Evolutionary conservation across 2,888 invertebrate genomes (phyloP).

Genomic region (Pachydiplax longipennis): DNA sequence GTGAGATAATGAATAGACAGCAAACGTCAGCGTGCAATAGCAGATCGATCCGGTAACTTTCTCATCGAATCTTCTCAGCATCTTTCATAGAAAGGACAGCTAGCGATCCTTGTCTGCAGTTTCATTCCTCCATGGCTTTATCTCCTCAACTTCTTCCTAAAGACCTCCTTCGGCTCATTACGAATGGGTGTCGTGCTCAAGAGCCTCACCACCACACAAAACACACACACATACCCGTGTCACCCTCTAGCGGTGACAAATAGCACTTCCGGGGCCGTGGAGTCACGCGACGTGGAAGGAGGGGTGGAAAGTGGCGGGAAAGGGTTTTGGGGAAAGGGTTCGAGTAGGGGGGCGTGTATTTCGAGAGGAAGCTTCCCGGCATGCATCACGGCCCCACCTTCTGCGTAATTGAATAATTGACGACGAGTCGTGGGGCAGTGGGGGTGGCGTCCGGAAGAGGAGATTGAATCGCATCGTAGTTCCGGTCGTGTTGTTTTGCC

Average conservation of each 20-base stretch:
- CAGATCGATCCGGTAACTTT: background rate
- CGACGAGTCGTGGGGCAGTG: background rate
- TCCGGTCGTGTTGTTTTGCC: slow-evolving; percentile 25
- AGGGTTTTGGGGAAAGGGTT: background rate
- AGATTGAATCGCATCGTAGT: slow-evolving; percentile 15
- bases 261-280: slow-evolving; percentile 1
- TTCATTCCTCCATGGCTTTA: background rate
- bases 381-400: background rate
- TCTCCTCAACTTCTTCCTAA: background rate
- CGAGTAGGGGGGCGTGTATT: background rate
- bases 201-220: slow-evolving; percentile 37
- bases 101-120: background rate
- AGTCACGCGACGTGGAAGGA: slow-evolving; percentile 17
- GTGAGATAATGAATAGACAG: background rate
- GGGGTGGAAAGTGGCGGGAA: background rate
- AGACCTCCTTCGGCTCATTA: background rate
- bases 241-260: slow-evolving; percentile 38
- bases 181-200: slow-evolving; percentile 19
- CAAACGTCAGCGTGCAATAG: background rate
- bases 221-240: background rate
- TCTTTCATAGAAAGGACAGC: background rate
- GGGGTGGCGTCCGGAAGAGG: background rate
- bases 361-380: background rate
- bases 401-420: background rate
- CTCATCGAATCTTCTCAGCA: background rate